phyloP scores from a whole-genome alignment of 2,113 vertebrate genomes.

The Leptobrachium ailaonicum region DNA sequence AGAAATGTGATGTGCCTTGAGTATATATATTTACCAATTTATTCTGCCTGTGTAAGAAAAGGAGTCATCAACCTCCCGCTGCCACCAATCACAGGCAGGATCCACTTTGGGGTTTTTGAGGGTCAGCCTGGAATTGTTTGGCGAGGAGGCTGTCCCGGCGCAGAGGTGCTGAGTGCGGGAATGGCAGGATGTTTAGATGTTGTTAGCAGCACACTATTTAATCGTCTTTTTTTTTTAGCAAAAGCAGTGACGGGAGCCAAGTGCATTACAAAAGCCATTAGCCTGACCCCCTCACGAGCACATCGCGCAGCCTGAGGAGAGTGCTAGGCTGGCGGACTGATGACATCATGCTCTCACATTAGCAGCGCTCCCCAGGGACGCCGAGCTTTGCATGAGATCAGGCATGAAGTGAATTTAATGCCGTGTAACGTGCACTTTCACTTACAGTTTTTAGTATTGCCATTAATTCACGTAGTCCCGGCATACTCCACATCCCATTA shows the following conservation, averaged over 20 bases:
- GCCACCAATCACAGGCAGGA: slow-evolving; percentile 3
- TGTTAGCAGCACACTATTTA: slow-evolving; percentile 32
- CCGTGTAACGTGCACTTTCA: slow-evolving; percentile 24
- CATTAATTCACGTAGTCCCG: slow-evolving; percentile 9
- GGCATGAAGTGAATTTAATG: slow-evolving; percentile 18
- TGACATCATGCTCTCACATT: slow-evolving; percentile 44
- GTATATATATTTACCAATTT: not conserved
- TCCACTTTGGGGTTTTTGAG: not conserved
- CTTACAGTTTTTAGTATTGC: slow-evolving; percentile 12
- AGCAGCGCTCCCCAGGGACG: slow-evolving; percentile 17
- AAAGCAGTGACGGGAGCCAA: slow-evolving; percentile 38
- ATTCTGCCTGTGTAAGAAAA: too few species aligned
- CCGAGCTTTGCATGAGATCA: slow-evolving; percentile 38
- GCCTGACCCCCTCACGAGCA: slow-evolving; percentile 44
- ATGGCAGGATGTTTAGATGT: slow-evolving; percentile 49
- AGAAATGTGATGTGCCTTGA: not conserved
- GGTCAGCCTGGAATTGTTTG: slow-evolving; percentile 13
- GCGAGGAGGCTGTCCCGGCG: not conserved
- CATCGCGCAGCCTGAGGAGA: slow-evolving; percentile 29
- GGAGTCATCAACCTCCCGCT: not conserved
- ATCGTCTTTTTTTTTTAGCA: slow-evolving; percentile 27
- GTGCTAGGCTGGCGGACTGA: slow-evolving; percentile 17
- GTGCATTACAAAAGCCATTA: slow-evolving; percentile 50
- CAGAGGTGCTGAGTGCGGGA: slow-evolving; percentile 44
- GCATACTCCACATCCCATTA: not conserved